Conservation (phyloP, 2,797 vertebrate genomes). For the Darevskia nairensis region DNA sequence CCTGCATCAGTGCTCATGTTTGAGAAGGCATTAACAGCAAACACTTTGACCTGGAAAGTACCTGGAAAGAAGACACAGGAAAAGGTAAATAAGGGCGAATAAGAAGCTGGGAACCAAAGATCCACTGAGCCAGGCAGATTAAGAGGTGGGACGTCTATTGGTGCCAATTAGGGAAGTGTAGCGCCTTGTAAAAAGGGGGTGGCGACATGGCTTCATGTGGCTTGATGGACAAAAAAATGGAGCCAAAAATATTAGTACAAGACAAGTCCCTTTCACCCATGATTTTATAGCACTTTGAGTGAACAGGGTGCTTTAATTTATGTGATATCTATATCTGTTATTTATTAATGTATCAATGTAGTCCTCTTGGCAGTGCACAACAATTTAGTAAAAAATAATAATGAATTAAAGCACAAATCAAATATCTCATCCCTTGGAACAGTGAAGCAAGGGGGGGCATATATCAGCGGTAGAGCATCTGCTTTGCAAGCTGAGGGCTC, state of each 20-base stretch:
- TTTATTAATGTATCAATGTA: too few relatives aligned
- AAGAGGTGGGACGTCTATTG: neutral
- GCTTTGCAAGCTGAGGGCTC: too few relatives aligned
- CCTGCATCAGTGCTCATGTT: slow-evolving; percentile 81
- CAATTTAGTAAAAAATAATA: too few relatives aligned
- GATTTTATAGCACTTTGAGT: neutral
- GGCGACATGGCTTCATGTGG: neutral
- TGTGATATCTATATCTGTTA: too few relatives aligned
- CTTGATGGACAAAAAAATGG: neutral
- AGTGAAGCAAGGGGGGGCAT: neutral
- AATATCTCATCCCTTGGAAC: neutral
- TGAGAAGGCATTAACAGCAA: slow-evolving; percentile 84
- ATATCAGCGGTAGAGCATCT: too few relatives aligned
- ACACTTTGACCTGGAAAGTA: slow-evolving; percentile 79
- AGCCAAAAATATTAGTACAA: neutral
- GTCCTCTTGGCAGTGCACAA: too few relatives aligned
- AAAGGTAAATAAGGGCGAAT: neutral
- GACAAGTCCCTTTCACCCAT: neutral
- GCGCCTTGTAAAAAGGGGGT: neutral
- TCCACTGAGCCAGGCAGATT: neutral
- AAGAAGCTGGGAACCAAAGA: too few relatives aligned
- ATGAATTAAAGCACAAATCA: neutral
- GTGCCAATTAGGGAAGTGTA: neutral
- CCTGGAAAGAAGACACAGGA: slow-evolving; percentile 76
- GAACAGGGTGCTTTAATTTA: neutral